phyloP scores from a whole-genome alignment of 2,888 invertebrate genomes.

The Ophioninae sp. region DNA sequence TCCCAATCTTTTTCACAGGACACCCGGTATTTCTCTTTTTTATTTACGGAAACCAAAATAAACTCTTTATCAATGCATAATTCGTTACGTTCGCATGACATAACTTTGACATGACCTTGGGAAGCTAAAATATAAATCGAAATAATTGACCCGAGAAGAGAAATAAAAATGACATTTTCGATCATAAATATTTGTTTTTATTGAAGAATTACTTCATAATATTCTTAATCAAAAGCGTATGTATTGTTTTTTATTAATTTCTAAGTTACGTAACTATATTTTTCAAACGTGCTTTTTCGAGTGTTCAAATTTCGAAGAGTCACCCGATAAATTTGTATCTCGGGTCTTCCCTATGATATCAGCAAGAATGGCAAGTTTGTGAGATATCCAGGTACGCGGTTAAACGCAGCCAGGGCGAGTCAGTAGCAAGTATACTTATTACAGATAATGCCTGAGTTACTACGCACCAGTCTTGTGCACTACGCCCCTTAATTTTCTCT shows the following conservation, averaged over 20 bases:
- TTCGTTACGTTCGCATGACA: too few relatives aligned
- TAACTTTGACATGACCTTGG: too few relatives aligned
- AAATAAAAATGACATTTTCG: neutral
- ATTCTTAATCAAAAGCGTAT: too few relatives aligned
- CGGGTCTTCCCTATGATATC: constrained; percentile 8
- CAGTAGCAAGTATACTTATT: constrained; percentile 35
- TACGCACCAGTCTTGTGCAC: neutral
- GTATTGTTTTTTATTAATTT: too few relatives aligned
- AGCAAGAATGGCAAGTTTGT: constrained; percentile 16
- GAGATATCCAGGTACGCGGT: constrained; percentile 10
- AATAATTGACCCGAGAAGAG: neutral
- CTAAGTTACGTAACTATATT: too few relatives aligned
- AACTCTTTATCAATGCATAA: too few relatives aligned
- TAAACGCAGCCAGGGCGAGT: constrained; percentile 18
- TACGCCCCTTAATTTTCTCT: constrained; percentile 2
- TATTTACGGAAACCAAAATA: too few relatives aligned
- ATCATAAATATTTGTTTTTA: too few relatives aligned
- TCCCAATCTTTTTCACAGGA: too few relatives aligned
- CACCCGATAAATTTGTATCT: neutral
- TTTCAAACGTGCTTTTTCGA: neutral
- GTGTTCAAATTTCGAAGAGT: neutral
- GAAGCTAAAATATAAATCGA: too few relatives aligned
- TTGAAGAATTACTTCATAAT: too few relatives aligned
- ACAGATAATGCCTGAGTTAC: constrained; percentile 6
- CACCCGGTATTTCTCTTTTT: too few relatives aligned